Evolutionary conservation across 1,140 invertebrate species (phyloP), one percentile per base, ranked within the genome.

Genomic region (Drosophila tropicalis): DNA sequence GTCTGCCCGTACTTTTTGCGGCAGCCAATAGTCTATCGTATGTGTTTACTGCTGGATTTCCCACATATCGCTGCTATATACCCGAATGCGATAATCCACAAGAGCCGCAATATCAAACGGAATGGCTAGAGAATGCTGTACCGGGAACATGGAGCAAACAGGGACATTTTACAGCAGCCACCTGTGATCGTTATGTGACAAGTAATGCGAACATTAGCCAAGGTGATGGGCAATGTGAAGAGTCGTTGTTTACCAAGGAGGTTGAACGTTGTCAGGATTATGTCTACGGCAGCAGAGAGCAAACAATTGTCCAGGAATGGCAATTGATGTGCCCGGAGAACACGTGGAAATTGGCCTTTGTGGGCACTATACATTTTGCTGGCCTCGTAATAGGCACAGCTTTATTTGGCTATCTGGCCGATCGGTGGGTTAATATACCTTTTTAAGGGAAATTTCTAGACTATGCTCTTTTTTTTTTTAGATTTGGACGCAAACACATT

Each of bases 311-410:
- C 0, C 93, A 93, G 72, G 93, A 94, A 92, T 94, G 94, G 93
- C 87, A 93, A 0, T 84, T 95, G n/a, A 94, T 93, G 12, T 95
- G 94, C 72, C 80, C 91, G 34, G 93, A 94, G 74, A 94, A 95
- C 67, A 90, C 93, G 68, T 95, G 95, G 94, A 94, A 94, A 72
- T 82, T 95, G 47, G 94, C 94, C 0, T 91, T 95, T 22, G 94
- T 95, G 10, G 95, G 95, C 5, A 94, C 94, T 0, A 85, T 93
- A 17, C 95, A 95, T 82, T 95, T 95, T 81, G 92, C 94, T 19
- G 94, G 94, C 3, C 93, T 95, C 29, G 93, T 95, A 10, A 82
- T 94, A 40, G 94, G 94, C 12, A 93, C 94, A 5, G 93, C 93
- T 7, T 1, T 93, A 3, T 94, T 93, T 81, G 94, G 94, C 5